A percentile compares a stretch with the other conserved stretches of the same genome.
Evolutionary conservation across 2,797 vertebrate genomes (phyloP).

Genomic region (Leontopithecus rosalia): DNA sequence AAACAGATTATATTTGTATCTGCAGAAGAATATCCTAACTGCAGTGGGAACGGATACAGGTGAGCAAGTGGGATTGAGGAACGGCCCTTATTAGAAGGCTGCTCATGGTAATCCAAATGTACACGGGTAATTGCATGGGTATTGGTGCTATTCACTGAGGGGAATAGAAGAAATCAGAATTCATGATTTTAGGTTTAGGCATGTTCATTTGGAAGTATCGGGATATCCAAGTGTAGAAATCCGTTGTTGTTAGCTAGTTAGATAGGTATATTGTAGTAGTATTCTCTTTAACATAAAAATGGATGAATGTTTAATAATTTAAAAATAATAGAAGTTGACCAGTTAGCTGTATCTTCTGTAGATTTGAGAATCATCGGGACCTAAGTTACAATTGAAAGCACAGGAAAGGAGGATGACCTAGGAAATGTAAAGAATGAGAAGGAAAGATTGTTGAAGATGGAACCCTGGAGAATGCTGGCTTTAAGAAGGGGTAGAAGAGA

Average conservation of each 20-base stretch:
- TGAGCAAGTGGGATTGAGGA: neutral
- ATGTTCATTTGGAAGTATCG: neutral
- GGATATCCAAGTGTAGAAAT: neutral
- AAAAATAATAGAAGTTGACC: neutral
- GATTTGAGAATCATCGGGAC: neutral
- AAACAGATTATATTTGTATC: conserved; percentile 33
- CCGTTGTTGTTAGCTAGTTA: neutral
- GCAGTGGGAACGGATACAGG: neutral
- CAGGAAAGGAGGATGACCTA: neutral
- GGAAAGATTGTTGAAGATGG: neutral
- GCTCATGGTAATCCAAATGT: neutral
- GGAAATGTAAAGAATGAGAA: conserved; percentile 11
- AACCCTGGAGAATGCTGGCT: neutral
- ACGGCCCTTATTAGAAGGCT: neutral
- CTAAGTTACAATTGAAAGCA: neutral
- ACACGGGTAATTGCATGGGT: neutral
- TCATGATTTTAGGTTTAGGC: conserved; percentile 5
- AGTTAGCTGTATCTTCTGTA: neutral
- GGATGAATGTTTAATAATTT: neutral
- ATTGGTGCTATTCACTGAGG: neutral
- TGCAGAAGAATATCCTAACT: conserved; percentile 10
- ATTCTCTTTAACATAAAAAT: neutral
- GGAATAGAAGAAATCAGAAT: conserved; percentile 11
- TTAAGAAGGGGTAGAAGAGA: neutral
- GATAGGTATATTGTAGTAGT: neutral